Evolutionary conservation across 2,888 invertebrate genomes (phyloP), one percentile per base, ranked within the genome.

Genomic region (Heteromyza rotundicornis): DNA sequence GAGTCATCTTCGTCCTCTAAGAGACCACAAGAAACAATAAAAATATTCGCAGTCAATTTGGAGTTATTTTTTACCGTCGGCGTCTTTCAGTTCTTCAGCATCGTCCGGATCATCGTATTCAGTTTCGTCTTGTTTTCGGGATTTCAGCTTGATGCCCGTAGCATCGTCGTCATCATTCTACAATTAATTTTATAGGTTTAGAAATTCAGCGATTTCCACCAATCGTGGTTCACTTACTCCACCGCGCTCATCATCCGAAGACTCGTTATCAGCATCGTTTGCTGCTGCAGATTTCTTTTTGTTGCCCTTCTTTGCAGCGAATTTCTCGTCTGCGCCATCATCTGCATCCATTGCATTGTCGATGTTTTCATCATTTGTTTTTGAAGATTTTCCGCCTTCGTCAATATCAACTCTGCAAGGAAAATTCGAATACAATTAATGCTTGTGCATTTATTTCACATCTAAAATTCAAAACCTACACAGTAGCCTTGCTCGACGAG

Each of bases 51-150:
- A 40, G 14, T n/a, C 10, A 40, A 14, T 40, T 40, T 40, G 40
- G 2, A n/a, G 2, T n/a, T 40, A 40, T 40, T 40, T 40, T 54
- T 55, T 60, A 82, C 80, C 78, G 68, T 77, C 75, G 1, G 77
- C 75, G 65, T 82, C 82, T 1, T 74, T 83, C 8, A 87, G 84
- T 75, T 87, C 87, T 68, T 88, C 87, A 12, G 79, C 86, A 2
- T 86, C 87, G 67, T 89, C 88, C 0, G 88, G 88, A 57, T 88
- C 89, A 68, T 89, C 89, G 72, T 90, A 90, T 66, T 88, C 90
- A 68, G 87, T 88, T 73, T 89, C 88, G 70, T 88, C 88, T 2
- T 84, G 76, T 68, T 86, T 85, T 65, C 85, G 86, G 20, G 84
- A 86, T 47, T 87, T 86, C n/a, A 85, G 84, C 82, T 81, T 88